A percentile compares a stretch with the other conserved stretches of the same genome.
Evolutionary conservation across 2,797 vertebrate species (phyloP).

Genomic region (Botia kubotai): DNA sequence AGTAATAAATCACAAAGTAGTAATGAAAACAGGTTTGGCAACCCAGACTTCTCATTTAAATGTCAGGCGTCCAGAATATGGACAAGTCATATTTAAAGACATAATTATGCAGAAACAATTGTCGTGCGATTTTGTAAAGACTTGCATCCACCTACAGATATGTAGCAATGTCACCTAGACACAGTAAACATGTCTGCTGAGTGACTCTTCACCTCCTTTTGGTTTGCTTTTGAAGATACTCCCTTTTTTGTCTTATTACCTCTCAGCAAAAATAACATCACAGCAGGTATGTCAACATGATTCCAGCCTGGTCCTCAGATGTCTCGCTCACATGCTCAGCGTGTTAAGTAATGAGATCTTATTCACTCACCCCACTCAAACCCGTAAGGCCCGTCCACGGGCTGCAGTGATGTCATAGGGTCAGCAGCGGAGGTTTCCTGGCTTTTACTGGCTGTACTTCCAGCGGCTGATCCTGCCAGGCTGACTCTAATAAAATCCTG

Average conservation of each 20-base stretch:
- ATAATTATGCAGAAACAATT: not conserved
- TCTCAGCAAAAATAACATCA: slow-evolving; percentile 16
- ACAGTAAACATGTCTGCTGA: not conserved
- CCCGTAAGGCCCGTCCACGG: slow-evolving; percentile 35
- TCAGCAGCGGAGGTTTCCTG: slow-evolving; percentile 56
- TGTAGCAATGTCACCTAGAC: not conserved
- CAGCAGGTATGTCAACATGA: slow-evolving; percentile 25
- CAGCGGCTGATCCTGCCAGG: slow-evolving; percentile 42
- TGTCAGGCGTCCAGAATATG: not conserved
- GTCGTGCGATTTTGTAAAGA: not conserved
- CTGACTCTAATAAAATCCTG: slow-evolving; percentile 59
- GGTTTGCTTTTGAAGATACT: not conserved
- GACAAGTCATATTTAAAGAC: too few relatives aligned
- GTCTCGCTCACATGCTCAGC: slow-evolving; percentile 18
- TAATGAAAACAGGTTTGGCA: not conserved
- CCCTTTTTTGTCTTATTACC: not conserved
- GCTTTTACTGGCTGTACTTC: slow-evolving; percentile 51
- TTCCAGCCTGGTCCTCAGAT: not conserved
- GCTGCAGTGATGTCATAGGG: slow-evolving; percentile 59
- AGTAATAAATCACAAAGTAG: not conserved
- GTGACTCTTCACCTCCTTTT: not conserved
- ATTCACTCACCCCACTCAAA: slow-evolving; percentile 41
- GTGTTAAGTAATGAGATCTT: slow-evolving; percentile 29
- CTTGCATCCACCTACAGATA: not conserved
- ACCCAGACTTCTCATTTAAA: too few relatives aligned